phyloP scores from a whole-genome alignment of 1,140 invertebrate species.

The Acromyrmex echinatior region DNA sequence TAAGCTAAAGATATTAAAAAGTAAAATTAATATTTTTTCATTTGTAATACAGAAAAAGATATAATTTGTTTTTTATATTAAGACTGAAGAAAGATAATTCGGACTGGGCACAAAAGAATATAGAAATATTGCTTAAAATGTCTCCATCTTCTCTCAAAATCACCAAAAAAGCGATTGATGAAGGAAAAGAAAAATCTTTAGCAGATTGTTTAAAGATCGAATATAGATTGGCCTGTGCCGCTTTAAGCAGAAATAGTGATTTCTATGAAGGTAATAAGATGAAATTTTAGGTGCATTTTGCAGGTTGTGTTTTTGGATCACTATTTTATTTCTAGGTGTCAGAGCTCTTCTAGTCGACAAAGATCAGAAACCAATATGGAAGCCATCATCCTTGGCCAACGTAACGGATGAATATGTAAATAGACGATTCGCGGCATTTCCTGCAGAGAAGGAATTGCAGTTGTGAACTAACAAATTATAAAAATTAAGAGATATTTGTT shows the following conservation, averaged over 20 bases:
- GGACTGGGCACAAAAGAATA: constrained; percentile 88
- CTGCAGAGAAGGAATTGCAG: constrained; percentile 88
- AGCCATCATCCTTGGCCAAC: constrained; percentile 91
- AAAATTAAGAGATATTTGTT: not conserved
- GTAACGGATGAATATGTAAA: constrained; percentile 92
- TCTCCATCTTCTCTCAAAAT: constrained; percentile 98
- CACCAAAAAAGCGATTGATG: constrained; percentile 92
- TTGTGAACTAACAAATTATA: constrained; percentile 60
- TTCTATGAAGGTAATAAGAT: constrained; percentile 95
- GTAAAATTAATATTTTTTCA: constrained; percentile 18
- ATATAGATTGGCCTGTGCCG: constrained; percentile 92
- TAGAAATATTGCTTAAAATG: constrained; percentile 92
- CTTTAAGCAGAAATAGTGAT: constrained; percentile 91
- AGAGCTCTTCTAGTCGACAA: constrained; percentile 97
- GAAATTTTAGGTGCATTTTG: not conserved
- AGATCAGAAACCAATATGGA: constrained; percentile 97
- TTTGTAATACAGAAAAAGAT: not conserved
- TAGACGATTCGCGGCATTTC: constrained; percentile 92
- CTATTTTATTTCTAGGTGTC: constrained; percentile 86
- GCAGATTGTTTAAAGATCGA: constrained; percentile 97
- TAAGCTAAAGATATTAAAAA: constrained; percentile 76
- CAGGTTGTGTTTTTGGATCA: not conserved
- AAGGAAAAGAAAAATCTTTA: constrained; percentile 91
- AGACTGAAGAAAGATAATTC: constrained; percentile 84
- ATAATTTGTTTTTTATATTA: constrained; percentile 42